phyloP scores from a whole-genome alignment of 2,113 vertebrate genomes.

The Diphyllodes magnificus region DNA sequence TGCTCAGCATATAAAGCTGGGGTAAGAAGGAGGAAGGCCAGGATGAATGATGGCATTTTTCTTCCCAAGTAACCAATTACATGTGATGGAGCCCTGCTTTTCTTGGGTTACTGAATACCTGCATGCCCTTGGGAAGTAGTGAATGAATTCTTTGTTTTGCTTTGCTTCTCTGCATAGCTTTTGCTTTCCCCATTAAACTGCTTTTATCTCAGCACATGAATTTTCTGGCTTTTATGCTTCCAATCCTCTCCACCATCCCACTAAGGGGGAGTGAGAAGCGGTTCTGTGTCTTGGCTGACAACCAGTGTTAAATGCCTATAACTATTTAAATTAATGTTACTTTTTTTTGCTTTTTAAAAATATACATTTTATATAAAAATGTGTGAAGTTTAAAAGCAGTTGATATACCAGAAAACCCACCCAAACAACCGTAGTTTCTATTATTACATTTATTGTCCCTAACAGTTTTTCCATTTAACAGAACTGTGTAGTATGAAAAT shows the following conservation, averaged over 20 bases:
- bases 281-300: neutral
- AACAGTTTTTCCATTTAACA: neutral
- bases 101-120: neutral
- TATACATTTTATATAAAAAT: neutral
- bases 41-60: neutral
- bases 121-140: neutral
- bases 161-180: neutral
- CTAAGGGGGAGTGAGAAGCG: neutral
- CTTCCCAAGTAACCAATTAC: neutral
- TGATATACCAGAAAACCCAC: neutral
- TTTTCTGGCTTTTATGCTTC: neutral
- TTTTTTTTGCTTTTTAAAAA: neutral
- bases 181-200: neutral
- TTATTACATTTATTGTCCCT: neutral
- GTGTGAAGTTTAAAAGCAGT: neutral
- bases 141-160: neutral
- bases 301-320: neutral
- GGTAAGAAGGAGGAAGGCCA: neutral
- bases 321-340: neutral
- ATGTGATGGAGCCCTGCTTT: neutral
- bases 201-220: neutral
- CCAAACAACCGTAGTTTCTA: neutral
- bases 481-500: neutral
- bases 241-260: neutral
- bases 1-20: neutral